Evolutionary conservation across 2,797 vertebrate genomes (phyloP), one percentile per base, ranked within the genome.

Genomic region (Iguana delicatissima): DNA sequence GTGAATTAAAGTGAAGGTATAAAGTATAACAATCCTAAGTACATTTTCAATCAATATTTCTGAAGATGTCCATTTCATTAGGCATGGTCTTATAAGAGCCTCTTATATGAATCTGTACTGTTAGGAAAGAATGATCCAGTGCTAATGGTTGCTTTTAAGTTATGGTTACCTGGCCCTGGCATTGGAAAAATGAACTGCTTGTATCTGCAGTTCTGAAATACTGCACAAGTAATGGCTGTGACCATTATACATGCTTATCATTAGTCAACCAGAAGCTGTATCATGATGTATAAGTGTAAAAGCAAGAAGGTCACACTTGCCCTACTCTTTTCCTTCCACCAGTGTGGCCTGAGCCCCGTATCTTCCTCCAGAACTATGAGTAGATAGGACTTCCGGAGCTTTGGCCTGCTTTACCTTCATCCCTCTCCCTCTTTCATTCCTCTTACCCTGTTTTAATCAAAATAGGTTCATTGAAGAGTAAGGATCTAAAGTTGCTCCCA

Each of bases 11-110:
- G 6, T 59, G 87, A 89, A 88, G 91, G 3, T 1, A 6, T 1
- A 79, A 85, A 89, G 62, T 62, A 52, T 91, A 20, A 86, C n/a
- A 81, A 59, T 52, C 9, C 59, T 50, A 79, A 92, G 79, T 1
- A 83, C 74, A 91, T 90, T 29, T 52, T 85, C n/a, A 73, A 88
- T 29, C 32, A 81, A 18, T 69, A 72, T 72, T 72, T 57, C 52
- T 82, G 35, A 42, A 57, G 42, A 73, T 59, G n/a, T 74, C 8
- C 35, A 69, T 14, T 1, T 80, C 42, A 81, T 35, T 72, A 38
- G 50, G 18, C 64, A 55, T 52, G 7, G 26, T 14, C 35, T 88
- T 57, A n/a, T 72, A 88, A 42, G 59, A 81, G 20, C 26, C 42
- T 42, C 62, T 57, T 69, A 52, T 81, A n/a, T 38, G 38, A 81